phyloP scores from a whole-genome alignment of 2,888 invertebrate genomes.

The Tanypteryx hageni region DNA sequence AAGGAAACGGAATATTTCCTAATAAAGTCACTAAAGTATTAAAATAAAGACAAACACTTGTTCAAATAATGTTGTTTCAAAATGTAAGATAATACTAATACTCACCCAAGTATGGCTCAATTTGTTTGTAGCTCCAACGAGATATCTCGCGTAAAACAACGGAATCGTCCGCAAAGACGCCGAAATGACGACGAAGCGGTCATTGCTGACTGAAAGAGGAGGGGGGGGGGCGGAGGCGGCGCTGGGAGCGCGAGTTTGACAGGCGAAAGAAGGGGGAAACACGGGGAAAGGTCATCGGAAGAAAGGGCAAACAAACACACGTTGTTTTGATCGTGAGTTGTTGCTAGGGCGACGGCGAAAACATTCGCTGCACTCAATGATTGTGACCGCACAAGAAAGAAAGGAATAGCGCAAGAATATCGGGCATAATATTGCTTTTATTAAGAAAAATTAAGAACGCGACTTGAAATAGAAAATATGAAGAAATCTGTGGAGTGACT shows the following conservation, averaged over 20 bases:
- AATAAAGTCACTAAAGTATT: too few species aligned
- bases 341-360: conserved; percentile 33
- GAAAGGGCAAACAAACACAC: conserved; percentile 30
- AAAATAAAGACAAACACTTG: too few species aligned
- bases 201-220: background rate
- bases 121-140: background rate
- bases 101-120: too few species aligned
- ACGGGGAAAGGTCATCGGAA: conserved; percentile 5
- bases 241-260: background rate
- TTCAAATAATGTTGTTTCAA: too few species aligned
- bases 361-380: conserved; percentile 4
- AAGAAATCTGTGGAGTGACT: too few species aligned
- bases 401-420: too few species aligned
- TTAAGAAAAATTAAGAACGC: too few species aligned
- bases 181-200: background rate
- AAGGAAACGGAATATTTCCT: too few species aligned
- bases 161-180: background rate
- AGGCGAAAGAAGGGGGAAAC: background rate
- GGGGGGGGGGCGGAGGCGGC: background rate
- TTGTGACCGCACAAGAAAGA: background rate
- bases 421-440: too few species aligned
- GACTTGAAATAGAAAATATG: too few species aligned
- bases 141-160: background rate
- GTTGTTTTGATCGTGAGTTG: conserved; percentile 47
- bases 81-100: too few species aligned